Conservation (phyloP, 2,888 invertebrate genomes). For the Pachliopta kotzebuea region DNA sequence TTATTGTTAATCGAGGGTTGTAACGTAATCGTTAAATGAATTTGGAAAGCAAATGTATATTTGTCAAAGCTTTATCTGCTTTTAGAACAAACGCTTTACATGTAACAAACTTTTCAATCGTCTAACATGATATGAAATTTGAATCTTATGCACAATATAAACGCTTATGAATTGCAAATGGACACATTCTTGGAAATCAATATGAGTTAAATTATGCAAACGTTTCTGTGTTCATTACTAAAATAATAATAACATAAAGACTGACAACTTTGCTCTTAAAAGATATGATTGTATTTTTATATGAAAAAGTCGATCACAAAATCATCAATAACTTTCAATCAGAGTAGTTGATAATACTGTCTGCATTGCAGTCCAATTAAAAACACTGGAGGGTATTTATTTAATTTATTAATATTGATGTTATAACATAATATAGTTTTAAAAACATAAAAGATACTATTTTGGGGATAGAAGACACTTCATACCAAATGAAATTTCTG, state of each 20-base stretch:
- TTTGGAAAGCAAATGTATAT: no score
- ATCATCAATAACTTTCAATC: neutral
- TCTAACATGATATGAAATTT: slow-evolving; percentile 15
- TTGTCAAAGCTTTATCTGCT: neutral
- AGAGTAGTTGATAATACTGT: neutral
- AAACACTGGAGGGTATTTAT: neutral
- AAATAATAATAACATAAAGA: neutral
- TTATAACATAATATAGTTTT: no score
- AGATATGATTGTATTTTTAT: neutral
- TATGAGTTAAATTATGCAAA: neutral
- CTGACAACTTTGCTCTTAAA: neutral
- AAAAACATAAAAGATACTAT: no score
- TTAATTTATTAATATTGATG: no score
- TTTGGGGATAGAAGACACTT: no score
- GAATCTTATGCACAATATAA: slow-evolving; percentile 10
- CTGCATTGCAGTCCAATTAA: neutral
- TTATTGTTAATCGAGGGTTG: no score
- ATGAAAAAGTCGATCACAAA: neutral
- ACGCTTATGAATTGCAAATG: slow-evolving; percentile 14
- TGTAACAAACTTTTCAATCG: slow-evolving; percentile 17
- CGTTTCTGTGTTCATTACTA: neutral
- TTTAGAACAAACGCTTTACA: slow-evolving; percentile 1
- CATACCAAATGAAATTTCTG: no score
- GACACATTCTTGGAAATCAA: slow-evolving; percentile 8
- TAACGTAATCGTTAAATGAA: neutral